phyloP scores from a whole-genome alignment of 2,113 vertebrate species.

The Lagenorhynchus albirostris region DNA sequence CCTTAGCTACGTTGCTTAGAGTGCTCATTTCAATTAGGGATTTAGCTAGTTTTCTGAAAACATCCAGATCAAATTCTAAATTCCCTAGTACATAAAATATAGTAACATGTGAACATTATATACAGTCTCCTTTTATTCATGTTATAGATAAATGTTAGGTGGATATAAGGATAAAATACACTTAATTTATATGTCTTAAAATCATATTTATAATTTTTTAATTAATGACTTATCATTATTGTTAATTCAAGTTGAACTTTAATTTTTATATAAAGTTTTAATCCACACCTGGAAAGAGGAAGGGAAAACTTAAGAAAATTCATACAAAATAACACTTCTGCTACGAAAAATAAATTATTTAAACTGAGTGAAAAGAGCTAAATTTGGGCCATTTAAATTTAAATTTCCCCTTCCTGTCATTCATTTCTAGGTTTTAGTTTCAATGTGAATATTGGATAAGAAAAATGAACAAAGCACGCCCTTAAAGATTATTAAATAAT shows the following conservation, averaged over 20 bases:
- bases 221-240: background rate
- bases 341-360: background rate
- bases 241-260: background rate
- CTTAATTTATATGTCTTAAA: background rate
- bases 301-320: background rate
- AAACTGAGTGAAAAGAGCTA: background rate
- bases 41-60: background rate
- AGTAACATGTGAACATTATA: background rate
- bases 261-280: background rate
- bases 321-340: background rate
- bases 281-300: background rate
- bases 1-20: background rate
- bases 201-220: background rate
- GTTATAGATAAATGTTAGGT: background rate
- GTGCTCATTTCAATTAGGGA: background rate
- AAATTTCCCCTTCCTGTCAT: conserved; percentile 5
- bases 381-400: background rate
- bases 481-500: background rate
- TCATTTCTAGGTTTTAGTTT: background rate
- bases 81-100: background rate
- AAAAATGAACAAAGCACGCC: background rate
- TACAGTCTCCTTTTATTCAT: background rate
- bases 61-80: conserved; percentile 23
- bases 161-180: background rate
- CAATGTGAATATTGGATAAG: background rate